Evolutionary conservation across 2,888 invertebrate genomes (phyloP).

Genomic region (Torymus auratus): DNA sequence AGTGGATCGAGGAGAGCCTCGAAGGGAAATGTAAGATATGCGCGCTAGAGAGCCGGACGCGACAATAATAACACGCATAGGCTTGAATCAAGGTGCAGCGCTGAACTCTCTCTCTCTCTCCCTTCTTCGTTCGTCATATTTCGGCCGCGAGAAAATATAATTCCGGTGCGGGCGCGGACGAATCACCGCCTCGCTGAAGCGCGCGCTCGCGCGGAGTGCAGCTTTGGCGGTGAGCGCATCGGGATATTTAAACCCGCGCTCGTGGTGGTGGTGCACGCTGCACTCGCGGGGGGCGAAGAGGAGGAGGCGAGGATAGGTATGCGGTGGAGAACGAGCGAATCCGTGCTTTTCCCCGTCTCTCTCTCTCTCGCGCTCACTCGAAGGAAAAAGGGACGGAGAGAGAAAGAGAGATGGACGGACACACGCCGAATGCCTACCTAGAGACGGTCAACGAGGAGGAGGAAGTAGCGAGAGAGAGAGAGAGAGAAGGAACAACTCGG

Average conservation of each 20-base stretch:
- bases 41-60: no score
- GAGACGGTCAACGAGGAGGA: conserved; percentile 15
- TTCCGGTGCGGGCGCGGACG: background rate
- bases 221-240: conserved; percentile 4
- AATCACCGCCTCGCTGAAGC: background rate
- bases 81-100: no score
- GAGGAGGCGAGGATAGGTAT: background rate
- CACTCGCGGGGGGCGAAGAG: no score
- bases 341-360: background rate
- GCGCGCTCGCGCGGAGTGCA: background rate
- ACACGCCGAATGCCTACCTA: conserved; percentile 15
- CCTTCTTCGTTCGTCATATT: conserved; percentile 33
- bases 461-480: no score
- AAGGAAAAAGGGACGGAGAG: background rate
- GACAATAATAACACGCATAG: no score
- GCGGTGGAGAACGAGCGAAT: background rate
- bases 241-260: conserved; percentile 25
- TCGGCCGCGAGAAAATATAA: background rate
- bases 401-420: conserved; percentile 17
- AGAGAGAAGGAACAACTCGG: background rate
- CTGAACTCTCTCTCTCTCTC: background rate
- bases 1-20: conserved; percentile 22
- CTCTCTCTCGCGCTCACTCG: background rate
- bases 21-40: background rate
- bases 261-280: background rate